Base-by-base conservation (phyloP, 1,140 invertebrate species). In the Stegodyphus mimosarum region DNA sequence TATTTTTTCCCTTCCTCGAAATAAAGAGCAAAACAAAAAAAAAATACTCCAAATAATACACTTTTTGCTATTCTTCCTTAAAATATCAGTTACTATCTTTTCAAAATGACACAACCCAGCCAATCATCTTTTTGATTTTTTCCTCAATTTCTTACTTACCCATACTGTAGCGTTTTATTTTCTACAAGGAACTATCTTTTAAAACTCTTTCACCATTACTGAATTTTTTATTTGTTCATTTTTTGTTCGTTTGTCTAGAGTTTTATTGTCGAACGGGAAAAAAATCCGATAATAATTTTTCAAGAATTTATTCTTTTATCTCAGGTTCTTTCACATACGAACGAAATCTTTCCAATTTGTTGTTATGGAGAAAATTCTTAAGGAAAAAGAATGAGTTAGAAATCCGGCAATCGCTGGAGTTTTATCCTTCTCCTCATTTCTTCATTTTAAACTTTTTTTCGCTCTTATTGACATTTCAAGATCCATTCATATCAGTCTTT, bases 31-130 rank as follows among this genome's bases (percentile, higher is more conserved):
- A 55, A 51, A 74, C 33, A 63, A 63, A 63, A 63, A 63, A 63
- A 60, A 17, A 6, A 6, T 0, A 51, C 48, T 74, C 18, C 72
- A 74, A 74, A 74, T 74, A 74, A 74, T 74, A 74, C 72, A 74
- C 33, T 74, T 74, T 60, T 60, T 73, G 48, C 48, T 6, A n/a
- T 60, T 18, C 53, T 74, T 72, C 48, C 70, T 74, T 74, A 74
- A 74, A 74, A 74, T 74, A 74, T 74, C 72, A 74, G 72, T 74
- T 74, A 74, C 51, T 74, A 51, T 74, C 72, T 74, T 74, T 74
- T 74, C 17, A 18, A 60, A 60, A 74, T 33, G 72, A 60, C 72
- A 60, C 53, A 55, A 50, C 72, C 72, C 52, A 18, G 72, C 72
- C 72, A 74, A 74, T 74, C 72, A 74, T 74, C 53, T 74, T 17